Base-by-base conservation (phyloP, 1,140 invertebrate species). In the Megalopta genalis region DNA sequence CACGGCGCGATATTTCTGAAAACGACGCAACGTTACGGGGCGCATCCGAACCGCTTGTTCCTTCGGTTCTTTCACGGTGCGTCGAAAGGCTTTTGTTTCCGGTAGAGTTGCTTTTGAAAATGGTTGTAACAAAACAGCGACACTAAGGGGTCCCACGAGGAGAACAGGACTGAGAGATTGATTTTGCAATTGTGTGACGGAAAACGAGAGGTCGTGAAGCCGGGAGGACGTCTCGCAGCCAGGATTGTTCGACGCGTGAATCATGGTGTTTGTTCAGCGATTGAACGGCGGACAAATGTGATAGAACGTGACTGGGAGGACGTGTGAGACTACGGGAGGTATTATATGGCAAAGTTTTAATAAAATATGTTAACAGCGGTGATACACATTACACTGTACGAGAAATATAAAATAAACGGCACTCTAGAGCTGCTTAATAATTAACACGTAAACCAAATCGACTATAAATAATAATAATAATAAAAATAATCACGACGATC, bases 271-370 rank as follows among this genome's bases (percentile, higher is more conserved):
- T 32, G 32, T 32, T 32, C 32, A 2, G 32, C 4, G 32, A 57
- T 57, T n/a, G 2, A 52, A 16, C 49, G 54, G 54, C 21, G 8
- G n/a, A 57, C 42, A 57, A 57, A 57, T 57, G 5, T n/a, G n/a
- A 52, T 6, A 2, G 54, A 18, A 39, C 9, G 71, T 21, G 32
- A 59, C 21, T 54, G 60, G 66, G 59, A 37, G 52, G 32, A 73
- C 78, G 78, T 42, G 73, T 77, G 73, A 81, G 74, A 85, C 79
- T 79, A 59, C 39, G 63, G 62, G 76, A 39, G 79, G 80, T 88
- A 83, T 66, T 78, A 85, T 88, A 90, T 91, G 89, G 89, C 89
- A 90, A 80, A 88, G 80, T 86, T 89, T 90, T 89, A 90, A 90
- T 90, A 84, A 89, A 89, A 90, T 89, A 86, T 72, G 81, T 89